Evolutionary conservation across 2,888 invertebrate genomes (phyloP).

Genomic region (Timema podura): DNA sequence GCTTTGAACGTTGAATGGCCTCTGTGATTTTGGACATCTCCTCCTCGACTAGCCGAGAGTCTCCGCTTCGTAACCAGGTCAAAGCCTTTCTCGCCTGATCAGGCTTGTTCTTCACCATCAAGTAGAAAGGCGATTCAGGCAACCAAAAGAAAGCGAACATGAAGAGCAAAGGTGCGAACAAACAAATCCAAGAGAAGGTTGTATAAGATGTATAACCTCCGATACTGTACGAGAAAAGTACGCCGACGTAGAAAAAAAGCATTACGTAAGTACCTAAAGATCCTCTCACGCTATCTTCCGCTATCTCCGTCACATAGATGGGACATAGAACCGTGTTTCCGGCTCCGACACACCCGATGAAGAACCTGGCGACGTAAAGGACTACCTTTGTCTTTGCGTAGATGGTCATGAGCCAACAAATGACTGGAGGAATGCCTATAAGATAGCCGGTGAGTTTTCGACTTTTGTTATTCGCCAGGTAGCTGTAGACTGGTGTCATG

Average conservation of each 20-base stretch:
- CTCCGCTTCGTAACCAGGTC: conserved; percentile 37
- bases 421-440: conserved; percentile 51
- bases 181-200: conserved; percentile 49
- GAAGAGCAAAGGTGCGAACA: conserved; percentile 48
- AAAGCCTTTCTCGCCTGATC: conserved; percentile 46
- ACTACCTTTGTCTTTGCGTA: conserved; percentile 47
- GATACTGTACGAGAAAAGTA: conserved; percentile 48
- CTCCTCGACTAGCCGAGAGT: conserved; percentile 37
- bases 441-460: conserved; percentile 52
- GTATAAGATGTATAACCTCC: conserved; percentile 52
- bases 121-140: conserved; percentile 59
- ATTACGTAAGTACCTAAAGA: conserved; percentile 53
- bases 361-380: conserved; percentile 51
- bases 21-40: conserved; percentile 39
- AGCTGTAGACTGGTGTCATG: conserved; percentile 48
- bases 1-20: conserved; percentile 16
- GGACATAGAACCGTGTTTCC: conserved; percentile 54
- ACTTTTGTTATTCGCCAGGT: conserved; percentile 50
- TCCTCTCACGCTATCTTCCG: conserved; percentile 56
- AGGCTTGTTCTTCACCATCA: conserved; percentile 45
- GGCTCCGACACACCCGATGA: conserved; percentile 56
- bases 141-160: conserved; percentile 47
- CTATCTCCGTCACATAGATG: conserved; percentile 59
- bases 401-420: conserved; percentile 56
- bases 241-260: conserved; percentile 46